These are phyloP conservation scores for Ceyx cyanopectus DNA, from an alignment of 2,113 vertebrate genomes.

Conservation along the genomic window DNA sequence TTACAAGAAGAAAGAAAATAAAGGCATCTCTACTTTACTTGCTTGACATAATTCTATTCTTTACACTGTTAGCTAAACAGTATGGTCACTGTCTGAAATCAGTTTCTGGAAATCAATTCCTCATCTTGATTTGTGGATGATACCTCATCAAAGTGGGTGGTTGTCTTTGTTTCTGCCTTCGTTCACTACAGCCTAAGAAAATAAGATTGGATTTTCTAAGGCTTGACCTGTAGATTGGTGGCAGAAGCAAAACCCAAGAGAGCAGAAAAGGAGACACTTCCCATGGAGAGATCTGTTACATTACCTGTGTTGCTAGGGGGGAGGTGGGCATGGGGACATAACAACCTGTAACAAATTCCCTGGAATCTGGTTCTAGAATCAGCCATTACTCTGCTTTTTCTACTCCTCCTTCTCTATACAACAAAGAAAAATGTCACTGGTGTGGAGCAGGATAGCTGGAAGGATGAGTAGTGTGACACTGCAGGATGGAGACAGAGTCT, in stretches of 20 bases:
- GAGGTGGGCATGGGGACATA: not conserved
- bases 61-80: not conserved
- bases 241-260: not conserved
- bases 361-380: not conserved
- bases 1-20: no score
- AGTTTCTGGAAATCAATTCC: not conserved
- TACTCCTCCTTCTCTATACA: not conserved
- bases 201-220: not conserved
- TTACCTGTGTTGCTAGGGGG: not conserved
- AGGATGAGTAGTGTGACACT: accelerated
- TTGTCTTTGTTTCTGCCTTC: not conserved
- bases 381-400: not conserved
- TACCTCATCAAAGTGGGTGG: not conserved
- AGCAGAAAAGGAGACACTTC: not conserved
- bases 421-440: not conserved
- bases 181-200: not conserved
- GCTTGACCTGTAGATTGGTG: not conserved
- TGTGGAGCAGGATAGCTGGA: not conserved
- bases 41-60: not conserved
- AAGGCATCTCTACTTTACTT: not conserved
- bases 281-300: not conserved
- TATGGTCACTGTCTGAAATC: not conserved
- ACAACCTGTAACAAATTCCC: not conserved
- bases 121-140: not conserved
- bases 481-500: not conserved